Percentiles rank a stretch among this genome's conserved stretches.
These are phyloP conservation scores for Uropsilus gracilis DNA, from an alignment of 2,113 vertebrate species.

Conservation along the genomic window DNA sequence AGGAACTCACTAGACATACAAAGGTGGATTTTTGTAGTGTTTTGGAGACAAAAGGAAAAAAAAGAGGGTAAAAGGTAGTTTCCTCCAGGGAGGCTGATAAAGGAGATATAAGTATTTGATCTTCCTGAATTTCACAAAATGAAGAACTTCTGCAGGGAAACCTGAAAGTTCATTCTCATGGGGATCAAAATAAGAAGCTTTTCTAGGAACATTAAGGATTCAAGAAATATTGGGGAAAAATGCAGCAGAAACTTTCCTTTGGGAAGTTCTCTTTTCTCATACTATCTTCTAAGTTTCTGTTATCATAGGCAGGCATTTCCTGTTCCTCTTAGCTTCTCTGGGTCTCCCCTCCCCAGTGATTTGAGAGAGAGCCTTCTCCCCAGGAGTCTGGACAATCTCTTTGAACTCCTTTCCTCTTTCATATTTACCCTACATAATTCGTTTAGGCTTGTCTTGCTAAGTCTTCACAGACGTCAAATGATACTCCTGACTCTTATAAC, in stretches of 20 bases:
- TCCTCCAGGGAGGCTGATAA: neutral
- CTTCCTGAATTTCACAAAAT: neutral
- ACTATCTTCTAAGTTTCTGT: neutral
- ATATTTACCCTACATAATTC: neutral
- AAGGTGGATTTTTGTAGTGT: neutral
- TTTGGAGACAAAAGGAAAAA: neutral
- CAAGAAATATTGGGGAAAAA: neutral
- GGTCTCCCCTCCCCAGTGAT: neutral
- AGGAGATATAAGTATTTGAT: neutral
- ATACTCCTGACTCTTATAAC: neutral
- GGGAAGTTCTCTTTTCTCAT: neutral
- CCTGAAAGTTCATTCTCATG: neutral
- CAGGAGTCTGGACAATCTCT: neutral
- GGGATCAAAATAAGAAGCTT: neutral
- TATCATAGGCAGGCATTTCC: neutral
- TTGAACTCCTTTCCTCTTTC: conserved; percentile 16
- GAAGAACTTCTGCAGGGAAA: neutral
- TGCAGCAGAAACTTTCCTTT: neutral
- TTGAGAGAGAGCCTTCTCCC: neutral
- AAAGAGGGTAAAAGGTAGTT: neutral
- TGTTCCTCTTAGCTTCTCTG: neutral
- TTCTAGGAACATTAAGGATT: neutral
- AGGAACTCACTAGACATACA: neutral
- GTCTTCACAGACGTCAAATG: neutral
- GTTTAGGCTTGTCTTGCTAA: neutral